Evolutionary conservation across 2,113 vertebrate genomes (phyloP).

Genomic region (Aegypius monachus): DNA sequence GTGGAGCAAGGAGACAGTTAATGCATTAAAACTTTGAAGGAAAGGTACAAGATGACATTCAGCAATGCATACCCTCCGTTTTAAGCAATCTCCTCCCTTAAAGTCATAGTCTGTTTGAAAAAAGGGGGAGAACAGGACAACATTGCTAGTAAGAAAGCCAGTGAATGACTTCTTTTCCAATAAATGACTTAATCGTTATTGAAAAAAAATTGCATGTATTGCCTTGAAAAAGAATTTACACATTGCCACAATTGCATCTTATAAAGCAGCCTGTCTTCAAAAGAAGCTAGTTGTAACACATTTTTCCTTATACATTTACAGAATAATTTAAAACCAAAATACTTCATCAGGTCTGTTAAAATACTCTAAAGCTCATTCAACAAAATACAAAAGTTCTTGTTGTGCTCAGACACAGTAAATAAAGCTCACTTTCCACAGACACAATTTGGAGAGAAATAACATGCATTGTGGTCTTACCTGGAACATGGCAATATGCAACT

Average conservation of each 20-base stretch:
- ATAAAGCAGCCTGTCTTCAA: not conserved
- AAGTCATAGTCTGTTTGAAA: not conserved
- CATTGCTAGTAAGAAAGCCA: not conserved
- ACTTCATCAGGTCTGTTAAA: not conserved
- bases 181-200: not conserved
- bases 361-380: not conserved
- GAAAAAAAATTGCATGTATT: not conserved
- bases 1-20: not conserved
- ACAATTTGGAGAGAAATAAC: accelerated
- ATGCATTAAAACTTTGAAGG: not conserved
- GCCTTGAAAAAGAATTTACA: not conserved
- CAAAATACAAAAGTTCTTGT: accelerated
- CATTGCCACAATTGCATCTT: not conserved
- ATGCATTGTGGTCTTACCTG: constrained; percentile 73
- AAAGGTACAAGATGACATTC: not conserved
- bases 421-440: not conserved
- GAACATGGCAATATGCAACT: constrained; percentile 95
- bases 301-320: not conserved
- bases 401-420: not conserved
- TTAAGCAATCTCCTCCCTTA: not conserved
- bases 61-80: not conserved
- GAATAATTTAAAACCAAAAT: not conserved
- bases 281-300: not conserved
- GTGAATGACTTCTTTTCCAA: not conserved
- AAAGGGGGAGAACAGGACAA: not conserved